Evolutionary conservation across 2,888 invertebrate species (phyloP).

Genomic region (Aphidius colemani): DNA sequence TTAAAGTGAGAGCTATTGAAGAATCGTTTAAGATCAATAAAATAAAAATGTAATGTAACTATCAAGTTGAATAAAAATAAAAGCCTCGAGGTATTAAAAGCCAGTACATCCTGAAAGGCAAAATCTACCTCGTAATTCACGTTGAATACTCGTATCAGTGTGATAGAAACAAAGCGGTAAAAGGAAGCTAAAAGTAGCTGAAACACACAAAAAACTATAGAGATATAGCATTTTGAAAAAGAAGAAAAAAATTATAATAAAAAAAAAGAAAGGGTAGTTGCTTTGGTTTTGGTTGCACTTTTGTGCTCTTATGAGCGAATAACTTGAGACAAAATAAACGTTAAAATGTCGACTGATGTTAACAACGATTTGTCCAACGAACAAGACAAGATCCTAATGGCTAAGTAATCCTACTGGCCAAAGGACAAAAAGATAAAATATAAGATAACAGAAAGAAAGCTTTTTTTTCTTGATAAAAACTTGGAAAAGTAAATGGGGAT

Average conservation of each 20-base stretch:
- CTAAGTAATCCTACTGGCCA: constrained; percentile 52
- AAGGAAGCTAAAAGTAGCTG: constrained; percentile 7
- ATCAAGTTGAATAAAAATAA: constrained; percentile 12
- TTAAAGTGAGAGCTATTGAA: constrained; percentile 15
- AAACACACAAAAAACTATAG: constrained; percentile 15
- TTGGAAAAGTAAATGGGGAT: constrained; percentile 5
- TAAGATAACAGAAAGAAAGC: constrained; percentile 21
- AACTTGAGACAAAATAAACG: background rate
- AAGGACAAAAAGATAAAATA: constrained; percentile 26
- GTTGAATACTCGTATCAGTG: constrained; percentile 16
- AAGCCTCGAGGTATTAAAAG: constrained; percentile 27
- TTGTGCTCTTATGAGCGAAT: too few species aligned
- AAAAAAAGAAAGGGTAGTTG: constrained; percentile 8
- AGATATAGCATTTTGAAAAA: constrained; percentile 19
- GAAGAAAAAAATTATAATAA: background rate
- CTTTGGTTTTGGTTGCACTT: background rate
- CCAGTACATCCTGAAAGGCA: constrained; percentile 2
- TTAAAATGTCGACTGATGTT: constrained; percentile 24
- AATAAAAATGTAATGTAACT: constrained; percentile 16
- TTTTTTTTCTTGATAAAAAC: constrained; percentile 2
- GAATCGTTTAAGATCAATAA: constrained; percentile 16
- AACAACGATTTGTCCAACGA: constrained; percentile 47
- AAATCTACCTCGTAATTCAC: constrained; percentile 29
- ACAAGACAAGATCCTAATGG: constrained; percentile 51
- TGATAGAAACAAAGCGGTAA: constrained; percentile 25